phyloP scores from a whole-genome alignment of 2,113 vertebrate species.

The Actenoides hombroni region DNA sequence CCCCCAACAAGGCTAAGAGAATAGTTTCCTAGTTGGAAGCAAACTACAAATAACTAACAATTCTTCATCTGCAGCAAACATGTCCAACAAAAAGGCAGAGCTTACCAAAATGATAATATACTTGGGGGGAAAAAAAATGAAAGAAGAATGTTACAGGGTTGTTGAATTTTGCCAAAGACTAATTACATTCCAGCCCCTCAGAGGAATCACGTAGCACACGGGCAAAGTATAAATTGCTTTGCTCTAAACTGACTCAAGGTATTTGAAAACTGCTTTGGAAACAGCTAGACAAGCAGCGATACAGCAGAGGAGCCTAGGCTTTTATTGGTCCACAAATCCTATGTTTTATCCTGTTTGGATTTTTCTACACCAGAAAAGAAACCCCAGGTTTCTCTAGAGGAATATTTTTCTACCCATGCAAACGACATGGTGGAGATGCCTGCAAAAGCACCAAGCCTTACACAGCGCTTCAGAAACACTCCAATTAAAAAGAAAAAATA shows the following conservation, averaged over 20 bases:
- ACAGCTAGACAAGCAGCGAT: background rate
- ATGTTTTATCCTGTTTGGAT: background rate
- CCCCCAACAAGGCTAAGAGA: background rate
- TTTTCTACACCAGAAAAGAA: background rate
- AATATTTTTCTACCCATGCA: background rate
- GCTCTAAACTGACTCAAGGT: background rate
- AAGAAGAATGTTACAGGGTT: background rate
- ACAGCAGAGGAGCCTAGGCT: background rate
- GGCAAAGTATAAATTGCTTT: conserved; percentile 1
- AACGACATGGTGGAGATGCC: background rate
- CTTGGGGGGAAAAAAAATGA: background rate
- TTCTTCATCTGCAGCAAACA: background rate
- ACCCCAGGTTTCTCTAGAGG: background rate
- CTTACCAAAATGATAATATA: background rate
- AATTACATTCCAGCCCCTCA: background rate
- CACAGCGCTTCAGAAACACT: background rate
- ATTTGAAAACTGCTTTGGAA: background rate
- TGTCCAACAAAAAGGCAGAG: background rate
- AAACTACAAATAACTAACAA: background rate
- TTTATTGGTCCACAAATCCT: background rate
- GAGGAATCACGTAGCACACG: background rate
- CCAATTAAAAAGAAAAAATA: no score
- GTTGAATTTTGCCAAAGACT: background rate
- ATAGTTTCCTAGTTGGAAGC: background rate
- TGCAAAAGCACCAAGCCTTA: background rate